Percentiles rank a stretch among this genome's conserved stretches.
These are phyloP conservation scores for Hippolais icterina DNA, from an alignment of 2,113 vertebrate species.

Conservation along the genomic window DNA sequence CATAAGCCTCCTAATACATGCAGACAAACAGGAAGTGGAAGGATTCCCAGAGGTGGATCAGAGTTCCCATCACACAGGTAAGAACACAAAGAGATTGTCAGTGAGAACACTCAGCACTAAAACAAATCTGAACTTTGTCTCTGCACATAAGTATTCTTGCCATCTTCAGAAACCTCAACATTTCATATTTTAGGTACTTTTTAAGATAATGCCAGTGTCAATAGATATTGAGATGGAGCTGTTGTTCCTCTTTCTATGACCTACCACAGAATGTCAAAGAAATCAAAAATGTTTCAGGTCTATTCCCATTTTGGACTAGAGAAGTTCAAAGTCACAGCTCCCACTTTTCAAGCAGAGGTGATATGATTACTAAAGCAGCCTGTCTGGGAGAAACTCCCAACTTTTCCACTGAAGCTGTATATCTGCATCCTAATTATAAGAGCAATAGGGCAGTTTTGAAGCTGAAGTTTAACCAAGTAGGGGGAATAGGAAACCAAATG, in stretches of 20 bases:
- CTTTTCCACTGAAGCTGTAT: neutral
- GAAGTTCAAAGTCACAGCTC: neutral
- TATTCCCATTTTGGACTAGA: neutral
- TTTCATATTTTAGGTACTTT: neutral
- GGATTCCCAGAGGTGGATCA: neutral
- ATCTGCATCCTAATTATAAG: neutral
- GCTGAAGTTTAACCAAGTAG: neutral
- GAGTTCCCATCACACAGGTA: neutral
- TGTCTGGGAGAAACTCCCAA: neutral
- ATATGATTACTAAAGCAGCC: rapidly evolving
- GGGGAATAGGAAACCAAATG: neutral
- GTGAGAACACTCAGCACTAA: neutral
- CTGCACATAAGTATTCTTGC: neutral
- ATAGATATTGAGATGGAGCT: neutral
- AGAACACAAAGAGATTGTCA: neutral
- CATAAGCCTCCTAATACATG: neutral
- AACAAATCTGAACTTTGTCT: neutral
- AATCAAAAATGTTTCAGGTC: neutral
- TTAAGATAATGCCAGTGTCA: neutral
- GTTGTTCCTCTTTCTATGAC: neutral
- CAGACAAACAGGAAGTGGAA: neutral
- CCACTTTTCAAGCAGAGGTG: neutral
- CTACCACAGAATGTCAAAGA: neutral
- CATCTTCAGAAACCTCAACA: neutral
- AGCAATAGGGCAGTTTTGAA: neutral